phyloP scores from a whole-genome alignment of 2,797 vertebrate species.

The Acridotheres tristis region DNA sequence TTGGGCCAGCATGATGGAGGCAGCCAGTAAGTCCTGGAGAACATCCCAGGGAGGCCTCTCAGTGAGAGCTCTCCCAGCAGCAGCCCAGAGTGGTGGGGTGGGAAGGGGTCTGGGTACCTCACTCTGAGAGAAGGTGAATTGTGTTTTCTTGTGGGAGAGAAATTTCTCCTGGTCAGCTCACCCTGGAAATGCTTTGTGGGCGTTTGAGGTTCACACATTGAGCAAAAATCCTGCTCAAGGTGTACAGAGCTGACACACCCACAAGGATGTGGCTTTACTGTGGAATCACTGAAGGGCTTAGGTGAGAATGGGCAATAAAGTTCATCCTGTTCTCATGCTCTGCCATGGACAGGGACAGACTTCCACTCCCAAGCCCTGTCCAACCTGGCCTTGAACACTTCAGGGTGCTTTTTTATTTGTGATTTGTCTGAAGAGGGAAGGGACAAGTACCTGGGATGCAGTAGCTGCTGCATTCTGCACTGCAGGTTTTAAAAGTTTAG shows the following conservation, averaged over 20 bases:
- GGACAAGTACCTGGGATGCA: not conserved
- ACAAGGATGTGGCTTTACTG: not conserved
- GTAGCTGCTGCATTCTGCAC: not conserved
- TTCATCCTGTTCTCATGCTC: not conserved
- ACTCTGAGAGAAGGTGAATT: not conserved
- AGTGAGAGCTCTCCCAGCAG: not conserved
- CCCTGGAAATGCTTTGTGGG: not conserved
- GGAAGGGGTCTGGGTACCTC: not conserved
- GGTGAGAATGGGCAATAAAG: not conserved
- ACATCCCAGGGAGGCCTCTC: rapidly evolving
- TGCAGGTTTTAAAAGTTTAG: not conserved
- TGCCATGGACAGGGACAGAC: not conserved
- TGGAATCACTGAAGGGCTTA: not conserved
- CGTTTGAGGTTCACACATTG: not conserved
- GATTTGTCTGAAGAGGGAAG: not conserved
- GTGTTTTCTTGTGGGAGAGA: rapidly evolving
- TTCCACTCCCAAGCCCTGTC: not conserved
- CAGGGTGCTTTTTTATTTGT: not conserved
- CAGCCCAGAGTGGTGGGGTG: not conserved
- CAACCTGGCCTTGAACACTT: not conserved
- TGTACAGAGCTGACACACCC: not conserved
- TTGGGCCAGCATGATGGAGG: slow-evolving; percentile 99
- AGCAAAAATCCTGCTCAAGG: rapidly evolving
- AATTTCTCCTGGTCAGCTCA: not conserved
- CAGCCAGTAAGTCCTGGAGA: slow-evolving; percentile 83